Evolutionary conservation across 2,888 invertebrate species (phyloP).

Genomic region (Seira musarum): DNA sequence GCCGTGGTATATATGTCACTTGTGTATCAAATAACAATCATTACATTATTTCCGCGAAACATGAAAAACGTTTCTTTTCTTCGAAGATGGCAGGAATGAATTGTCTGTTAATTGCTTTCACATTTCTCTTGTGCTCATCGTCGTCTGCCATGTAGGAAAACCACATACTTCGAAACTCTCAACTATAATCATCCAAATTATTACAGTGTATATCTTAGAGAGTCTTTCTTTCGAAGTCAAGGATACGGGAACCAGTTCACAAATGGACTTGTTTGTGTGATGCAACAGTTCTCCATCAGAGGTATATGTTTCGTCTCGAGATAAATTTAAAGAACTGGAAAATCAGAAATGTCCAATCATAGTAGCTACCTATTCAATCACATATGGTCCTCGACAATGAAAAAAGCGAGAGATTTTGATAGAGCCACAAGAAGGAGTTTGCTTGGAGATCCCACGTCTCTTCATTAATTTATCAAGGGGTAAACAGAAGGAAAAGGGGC

Average conservation of each 20-base stretch:
- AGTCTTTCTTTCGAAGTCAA: too few relatives aligned
- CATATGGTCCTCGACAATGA: background rate
- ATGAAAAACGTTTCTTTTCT: too few relatives aligned
- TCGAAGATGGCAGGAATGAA: constrained; percentile 34
- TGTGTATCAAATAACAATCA: too few relatives aligned
- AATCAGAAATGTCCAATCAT: background rate
- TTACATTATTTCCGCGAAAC: too few relatives aligned
- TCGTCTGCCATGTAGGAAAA: background rate
- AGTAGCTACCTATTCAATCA: background rate
- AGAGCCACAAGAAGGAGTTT: background rate
- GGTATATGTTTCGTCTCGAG: background rate
- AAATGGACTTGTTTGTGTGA: background rate
- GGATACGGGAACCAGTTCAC: background rate
- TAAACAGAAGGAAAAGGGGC: background rate
- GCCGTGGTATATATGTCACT: too few relatives aligned
- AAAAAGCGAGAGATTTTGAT: background rate
- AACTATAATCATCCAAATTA: constrained; percentile 11
- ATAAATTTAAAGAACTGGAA: background rate
- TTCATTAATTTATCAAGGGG: constrained; percentile 33
- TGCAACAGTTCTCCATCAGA: constrained; percentile 1
- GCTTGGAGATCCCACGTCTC: constrained; percentile 4
- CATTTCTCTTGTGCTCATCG: constrained; percentile 44
- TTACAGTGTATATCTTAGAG: background rate
- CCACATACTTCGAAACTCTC: background rate
- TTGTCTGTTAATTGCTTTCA: constrained; percentile 51